A percentile compares a stretch with the other conserved stretches of the same genome.
These are phyloP conservation scores for Idaea aversata DNA, from an alignment of 2,888 invertebrate species.

Conservation along the genomic window DNA sequence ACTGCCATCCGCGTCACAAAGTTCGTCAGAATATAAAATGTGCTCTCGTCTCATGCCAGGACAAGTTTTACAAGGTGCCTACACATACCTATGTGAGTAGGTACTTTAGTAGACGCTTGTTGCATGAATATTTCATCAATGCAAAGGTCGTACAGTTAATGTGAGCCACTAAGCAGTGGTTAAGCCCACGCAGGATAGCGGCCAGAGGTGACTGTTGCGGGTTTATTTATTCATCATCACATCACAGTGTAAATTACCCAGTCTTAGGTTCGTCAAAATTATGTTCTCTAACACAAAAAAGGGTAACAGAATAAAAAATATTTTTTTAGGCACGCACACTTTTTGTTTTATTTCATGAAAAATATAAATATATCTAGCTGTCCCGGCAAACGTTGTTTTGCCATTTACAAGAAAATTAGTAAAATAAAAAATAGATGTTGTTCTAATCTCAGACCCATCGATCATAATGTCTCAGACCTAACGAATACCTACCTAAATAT, in stretches of 20 bases:
- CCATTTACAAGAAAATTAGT: no score
- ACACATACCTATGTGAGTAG: not conserved
- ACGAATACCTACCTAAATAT: no score
- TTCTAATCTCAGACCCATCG: no score
- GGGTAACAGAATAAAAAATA: not conserved
- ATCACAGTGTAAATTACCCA: not conserved
- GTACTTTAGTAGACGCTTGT: not conserved
- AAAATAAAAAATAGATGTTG: no score
- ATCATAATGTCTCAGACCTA: no score
- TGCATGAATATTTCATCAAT: not conserved
- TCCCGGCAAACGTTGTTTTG: no score
- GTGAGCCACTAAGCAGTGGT: not conserved
- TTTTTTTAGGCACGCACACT: no score
- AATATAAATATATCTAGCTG: no score
- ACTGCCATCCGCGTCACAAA: no score
- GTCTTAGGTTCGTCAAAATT: not conserved
- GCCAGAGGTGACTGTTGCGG: not conserved
- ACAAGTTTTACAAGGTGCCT: not conserved
- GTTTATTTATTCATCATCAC: not conserved
- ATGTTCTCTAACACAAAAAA: not conserved
- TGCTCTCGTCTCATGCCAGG: no score
- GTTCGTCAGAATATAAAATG: no score
- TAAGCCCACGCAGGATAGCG: not conserved
- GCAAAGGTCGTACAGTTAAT: not conserved
- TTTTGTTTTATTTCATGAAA: no score